Evolutionary conservation across 2,888 invertebrate species (phyloP).

Genomic region (Apantesis nais): DNA sequence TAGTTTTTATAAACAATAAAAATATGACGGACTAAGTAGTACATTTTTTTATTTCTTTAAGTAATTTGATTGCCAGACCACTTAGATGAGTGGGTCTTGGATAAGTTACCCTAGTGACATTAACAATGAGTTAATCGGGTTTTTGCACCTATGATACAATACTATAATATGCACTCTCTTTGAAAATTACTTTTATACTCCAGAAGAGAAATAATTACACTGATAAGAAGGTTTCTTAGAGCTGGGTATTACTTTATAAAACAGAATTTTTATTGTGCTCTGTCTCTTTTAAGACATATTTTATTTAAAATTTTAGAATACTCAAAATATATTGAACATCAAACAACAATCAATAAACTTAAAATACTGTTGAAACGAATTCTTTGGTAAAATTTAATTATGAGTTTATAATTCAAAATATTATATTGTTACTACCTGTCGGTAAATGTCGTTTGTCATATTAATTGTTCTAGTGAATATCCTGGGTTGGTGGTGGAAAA

Average conservation of each 20-base stretch:
- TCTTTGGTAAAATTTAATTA: not conserved
- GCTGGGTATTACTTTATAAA: not conserved
- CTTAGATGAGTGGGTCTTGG: not conserved
- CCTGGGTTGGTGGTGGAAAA: too few species aligned
- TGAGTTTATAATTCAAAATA: too few species aligned
- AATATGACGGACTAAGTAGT: too few species aligned
- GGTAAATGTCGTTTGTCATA: too few species aligned
- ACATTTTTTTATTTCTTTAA: not conserved
- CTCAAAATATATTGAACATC: not conserved
- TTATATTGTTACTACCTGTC: too few species aligned
- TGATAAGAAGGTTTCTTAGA: not conserved
- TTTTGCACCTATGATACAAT: not conserved
- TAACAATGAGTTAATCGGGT: not conserved
- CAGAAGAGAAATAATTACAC: too few species aligned
- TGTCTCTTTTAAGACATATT: not conserved
- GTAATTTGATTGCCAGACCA: not conserved
- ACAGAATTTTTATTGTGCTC: not conserved
- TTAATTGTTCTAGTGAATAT: too few species aligned
- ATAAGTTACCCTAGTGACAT: too few species aligned
- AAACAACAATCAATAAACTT: not conserved
- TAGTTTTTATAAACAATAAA: too few species aligned
- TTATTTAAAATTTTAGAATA: not conserved
- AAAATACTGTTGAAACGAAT: too few species aligned
- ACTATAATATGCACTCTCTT: not conserved
- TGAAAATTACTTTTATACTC: not conserved